Evolutionary conservation across 2,797 vertebrate genomes (phyloP).

Genomic region (Eupleurogrammus muticus): DNA sequence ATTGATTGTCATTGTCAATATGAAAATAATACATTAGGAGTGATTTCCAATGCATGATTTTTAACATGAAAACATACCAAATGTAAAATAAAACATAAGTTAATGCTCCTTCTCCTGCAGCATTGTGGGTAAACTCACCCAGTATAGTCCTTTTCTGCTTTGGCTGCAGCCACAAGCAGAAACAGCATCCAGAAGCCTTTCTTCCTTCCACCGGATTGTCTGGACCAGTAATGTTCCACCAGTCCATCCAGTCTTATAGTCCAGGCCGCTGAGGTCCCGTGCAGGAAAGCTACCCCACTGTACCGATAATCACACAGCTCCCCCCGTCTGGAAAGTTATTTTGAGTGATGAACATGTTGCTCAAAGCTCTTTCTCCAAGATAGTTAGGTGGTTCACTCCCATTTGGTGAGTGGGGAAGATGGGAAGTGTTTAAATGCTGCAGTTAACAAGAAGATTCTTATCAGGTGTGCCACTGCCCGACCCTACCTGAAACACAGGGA

Average conservation of each 20-base stretch:
- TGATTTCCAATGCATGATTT: not conserved
- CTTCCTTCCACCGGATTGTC: slow-evolving; percentile 58
- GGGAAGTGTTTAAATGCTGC: too few relatives aligned
- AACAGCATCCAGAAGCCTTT: slow-evolving; percentile 66
- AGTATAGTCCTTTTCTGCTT: slow-evolving; percentile 67
- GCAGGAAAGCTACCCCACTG: slow-evolving; percentile 1
- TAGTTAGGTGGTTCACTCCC: too few relatives aligned
- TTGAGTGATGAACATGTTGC: slow-evolving; percentile 33
- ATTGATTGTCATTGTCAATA: not conserved
- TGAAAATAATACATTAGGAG: not conserved
- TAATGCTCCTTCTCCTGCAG: not conserved
- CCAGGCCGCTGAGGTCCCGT: slow-evolving; percentile 65
- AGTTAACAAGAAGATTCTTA: too few relatives aligned
- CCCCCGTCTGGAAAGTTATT: slow-evolving; percentile 33
- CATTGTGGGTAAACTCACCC: slow-evolving; percentile 67
- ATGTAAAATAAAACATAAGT: not conserved
- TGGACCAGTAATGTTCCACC: not conserved
- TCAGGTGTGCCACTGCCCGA: too few relatives aligned
- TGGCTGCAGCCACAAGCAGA: slow-evolving; percentile 62
- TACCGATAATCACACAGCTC: slow-evolving; percentile 11
- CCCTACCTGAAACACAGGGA: too few relatives aligned
- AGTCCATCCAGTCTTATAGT: slow-evolving; percentile 31
- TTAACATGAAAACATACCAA: not conserved
- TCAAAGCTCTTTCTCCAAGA: not conserved
- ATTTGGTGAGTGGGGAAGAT: too few relatives aligned